Percentiles rank a stretch among this genome's conserved stretches.
phyloP scores from a whole-genome alignment of 2,888 invertebrate genomes.

The Epicampocera succincta region DNA sequence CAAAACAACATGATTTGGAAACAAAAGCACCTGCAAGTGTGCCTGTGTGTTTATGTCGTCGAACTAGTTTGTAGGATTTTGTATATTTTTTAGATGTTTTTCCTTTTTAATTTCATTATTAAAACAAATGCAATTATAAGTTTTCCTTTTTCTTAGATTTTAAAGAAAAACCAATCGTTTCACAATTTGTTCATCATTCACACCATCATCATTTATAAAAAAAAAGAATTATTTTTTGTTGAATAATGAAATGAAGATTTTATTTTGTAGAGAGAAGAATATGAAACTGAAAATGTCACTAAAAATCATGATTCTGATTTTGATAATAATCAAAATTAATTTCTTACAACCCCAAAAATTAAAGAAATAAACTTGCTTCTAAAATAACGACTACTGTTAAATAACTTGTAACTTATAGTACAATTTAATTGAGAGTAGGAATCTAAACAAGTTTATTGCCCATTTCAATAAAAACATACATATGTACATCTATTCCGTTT shows the following conservation, averaged over 20 bases:
- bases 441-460: slow-evolving; percentile 39
- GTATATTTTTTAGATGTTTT: slow-evolving; percentile 69
- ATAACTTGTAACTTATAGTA: slow-evolving; percentile 13
- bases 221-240: slow-evolving; percentile 65
- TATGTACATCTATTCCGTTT: slow-evolving; percentile 19
- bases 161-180: slow-evolving; percentile 60
- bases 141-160: slow-evolving; percentile 58
- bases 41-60: slow-evolving; percentile 48
- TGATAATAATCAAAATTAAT: slow-evolving; percentile 23
- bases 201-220: slow-evolving; percentile 42
- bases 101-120: slow-evolving; percentile 63
- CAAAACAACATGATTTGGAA: slow-evolving; percentile 41
- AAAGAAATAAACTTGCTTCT: slow-evolving; percentile 27
- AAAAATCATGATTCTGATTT: slow-evolving; percentile 26
- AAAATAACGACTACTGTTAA: slow-evolving; percentile 43
- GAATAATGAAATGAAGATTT: slow-evolving; percentile 64
- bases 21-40: slow-evolving; percentile 36
- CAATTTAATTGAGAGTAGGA: slow-evolving; percentile 23
- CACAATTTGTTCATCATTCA: slow-evolving; percentile 55
- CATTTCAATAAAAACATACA: slow-evolving; percentile 19
- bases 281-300: slow-evolving; percentile 17
- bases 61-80: slow-evolving; percentile 66
- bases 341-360: neutral
- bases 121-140: slow-evolving; percentile 63
- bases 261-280: slow-evolving; percentile 62